A percentile compares a stretch with the other conserved stretches of the same genome.
These are phyloP conservation scores for Lethenteron camtschaticum DNA, from an alignment of 2,113 vertebrate genomes.

Conservation along the genomic window DNA sequence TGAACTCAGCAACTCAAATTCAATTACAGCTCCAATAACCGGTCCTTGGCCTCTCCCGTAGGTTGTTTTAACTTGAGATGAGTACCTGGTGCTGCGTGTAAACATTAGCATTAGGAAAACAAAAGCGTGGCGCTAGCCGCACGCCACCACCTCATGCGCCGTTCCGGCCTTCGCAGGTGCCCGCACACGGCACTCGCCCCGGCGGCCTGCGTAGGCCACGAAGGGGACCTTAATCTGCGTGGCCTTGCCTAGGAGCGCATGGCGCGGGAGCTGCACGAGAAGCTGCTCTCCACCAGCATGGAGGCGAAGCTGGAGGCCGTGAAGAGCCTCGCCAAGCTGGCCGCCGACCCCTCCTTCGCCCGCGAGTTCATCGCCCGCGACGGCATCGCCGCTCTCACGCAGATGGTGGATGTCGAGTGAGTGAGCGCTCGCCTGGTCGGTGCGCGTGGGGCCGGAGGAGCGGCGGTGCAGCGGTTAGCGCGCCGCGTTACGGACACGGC, in stretches of 20 bases:
- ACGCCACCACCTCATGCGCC: too few species aligned
- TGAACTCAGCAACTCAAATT: too few species aligned
- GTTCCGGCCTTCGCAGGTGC: not conserved
- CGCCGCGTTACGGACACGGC: too few species aligned
- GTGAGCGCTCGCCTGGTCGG: slow-evolving; percentile 8
- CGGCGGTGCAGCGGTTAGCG: too few species aligned
- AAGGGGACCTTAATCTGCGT: not conserved
- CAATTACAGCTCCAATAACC: too few species aligned
- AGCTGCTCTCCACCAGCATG: slow-evolving; percentile 61
- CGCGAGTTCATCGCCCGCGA: slow-evolving; percentile 96
- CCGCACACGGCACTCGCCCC: not conserved
- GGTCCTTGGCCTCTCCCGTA: too few species aligned
- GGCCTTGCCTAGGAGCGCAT: slow-evolving; percentile 41
- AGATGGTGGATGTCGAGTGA: slow-evolving; percentile 73
- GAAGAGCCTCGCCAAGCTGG: slow-evolving; percentile 89
- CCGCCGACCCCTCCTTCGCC: slow-evolving; percentile 74
- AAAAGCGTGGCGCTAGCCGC: not conserved
- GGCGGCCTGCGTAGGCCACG: not conserved
- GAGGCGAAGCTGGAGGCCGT: slow-evolving; percentile 82
- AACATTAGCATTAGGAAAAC: not conserved
- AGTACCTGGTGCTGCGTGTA: too few species aligned
- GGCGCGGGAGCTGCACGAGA: slow-evolving; percentile 83
- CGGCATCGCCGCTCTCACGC: slow-evolving; percentile 64
- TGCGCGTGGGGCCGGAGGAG: too few species aligned
- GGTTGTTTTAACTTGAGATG: too few species aligned